These are phyloP conservation scores for Trissolcus basalis DNA, from an alignment of 1,140 invertebrate genomes.

Conservation along the genomic window DNA sequence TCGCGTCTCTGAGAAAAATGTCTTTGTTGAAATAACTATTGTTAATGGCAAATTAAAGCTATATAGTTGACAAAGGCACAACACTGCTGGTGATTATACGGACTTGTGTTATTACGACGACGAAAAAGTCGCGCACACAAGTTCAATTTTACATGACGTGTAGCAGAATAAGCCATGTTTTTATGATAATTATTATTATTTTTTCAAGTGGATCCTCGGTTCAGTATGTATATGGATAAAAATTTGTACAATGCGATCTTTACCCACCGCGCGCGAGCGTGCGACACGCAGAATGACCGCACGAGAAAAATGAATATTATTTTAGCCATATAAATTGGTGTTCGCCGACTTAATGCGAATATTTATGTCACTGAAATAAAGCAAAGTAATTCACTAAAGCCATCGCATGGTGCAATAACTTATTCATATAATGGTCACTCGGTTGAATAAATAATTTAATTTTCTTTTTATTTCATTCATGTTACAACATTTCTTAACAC, in stretches of 20 bases:
- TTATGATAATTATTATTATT: slow-evolving; percentile 52
- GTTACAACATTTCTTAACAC: background rate
- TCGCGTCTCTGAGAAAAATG: slow-evolving; percentile 43
- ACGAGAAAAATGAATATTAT: slow-evolving; percentile 47
- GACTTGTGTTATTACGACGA: slow-evolving; percentile 47
- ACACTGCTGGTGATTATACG: slow-evolving; percentile 50
- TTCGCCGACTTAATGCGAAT: slow-evolving; percentile 34
- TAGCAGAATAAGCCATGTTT: slow-evolving; percentile 41
- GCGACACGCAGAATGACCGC: slow-evolving; percentile 22
- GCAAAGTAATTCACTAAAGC: slow-evolving; percentile 41
- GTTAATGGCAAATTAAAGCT: slow-evolving; percentile 53
- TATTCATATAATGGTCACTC: slow-evolving; percentile 15
- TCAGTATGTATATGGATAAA: slow-evolving; percentile 38
- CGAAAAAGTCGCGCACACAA: slow-evolving; percentile 37
- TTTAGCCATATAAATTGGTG: slow-evolving; percentile 47
- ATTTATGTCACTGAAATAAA: slow-evolving; percentile 36
- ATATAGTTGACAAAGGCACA: slow-evolving; percentile 51
- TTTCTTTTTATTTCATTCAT: background rate
- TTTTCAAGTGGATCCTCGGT: slow-evolving; percentile 37
- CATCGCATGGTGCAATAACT: slow-evolving; percentile 32
- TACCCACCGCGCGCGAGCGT: slow-evolving; percentile 9
- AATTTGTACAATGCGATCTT: slow-evolving; percentile 50
- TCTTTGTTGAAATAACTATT: slow-evolving; percentile 52
- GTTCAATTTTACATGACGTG: slow-evolving; percentile 31
- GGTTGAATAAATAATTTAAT: slow-evolving; percentile 8